Percentiles rank a stretch among this genome's conserved stretches.
These are phyloP conservation scores for Caenorhabditis panamensis DNA, from an alignment of 2,888 invertebrate species.

Conservation along the genomic window DNA sequence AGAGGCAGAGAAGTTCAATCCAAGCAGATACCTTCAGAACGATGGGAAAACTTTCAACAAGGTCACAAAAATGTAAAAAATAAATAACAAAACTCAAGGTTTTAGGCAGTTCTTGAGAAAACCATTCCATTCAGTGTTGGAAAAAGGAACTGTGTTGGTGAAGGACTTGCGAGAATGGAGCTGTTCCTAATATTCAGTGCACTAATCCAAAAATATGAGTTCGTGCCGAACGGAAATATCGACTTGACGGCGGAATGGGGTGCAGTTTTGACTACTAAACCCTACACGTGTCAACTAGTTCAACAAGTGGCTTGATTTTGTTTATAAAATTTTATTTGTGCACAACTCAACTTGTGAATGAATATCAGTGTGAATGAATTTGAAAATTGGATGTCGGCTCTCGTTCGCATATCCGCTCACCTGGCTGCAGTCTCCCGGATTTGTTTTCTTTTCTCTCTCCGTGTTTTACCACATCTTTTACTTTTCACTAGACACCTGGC, in stretches of 20 bases:
- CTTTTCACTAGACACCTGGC: too few species aligned
- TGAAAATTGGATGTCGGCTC: too few species aligned
- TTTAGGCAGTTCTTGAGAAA: constrained; percentile 64
- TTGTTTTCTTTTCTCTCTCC: too few species aligned
- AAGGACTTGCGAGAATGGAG: constrained; percentile 68
- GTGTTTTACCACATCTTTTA: too few species aligned
- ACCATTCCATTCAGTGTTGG: constrained; percentile 67
- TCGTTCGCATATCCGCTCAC: too few species aligned
- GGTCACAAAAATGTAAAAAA: not conserved
- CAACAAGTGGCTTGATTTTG: not conserved
- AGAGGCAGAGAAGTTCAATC: constrained; percentile 61
- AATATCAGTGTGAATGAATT: too few species aligned
- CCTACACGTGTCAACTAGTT: constrained; percentile 25
- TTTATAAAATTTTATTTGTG: too few species aligned
- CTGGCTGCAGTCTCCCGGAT: too few species aligned
- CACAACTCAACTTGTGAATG: too few species aligned
- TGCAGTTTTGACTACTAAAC: constrained; percentile 44
- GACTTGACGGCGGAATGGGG: constrained; percentile 45
- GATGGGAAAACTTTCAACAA: constrained; percentile 63
- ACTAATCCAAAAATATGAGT: constrained; percentile 52
- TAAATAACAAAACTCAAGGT: not conserved
- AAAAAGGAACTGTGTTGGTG: constrained; percentile 68
- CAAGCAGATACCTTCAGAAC: constrained; percentile 65
- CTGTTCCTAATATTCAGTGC: constrained; percentile 58
- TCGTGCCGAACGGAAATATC: constrained; percentile 13